Evolutionary conservation across 2,113 vertebrate genomes (phyloP).

Genomic region (Ifrita kowaldi): DNA sequence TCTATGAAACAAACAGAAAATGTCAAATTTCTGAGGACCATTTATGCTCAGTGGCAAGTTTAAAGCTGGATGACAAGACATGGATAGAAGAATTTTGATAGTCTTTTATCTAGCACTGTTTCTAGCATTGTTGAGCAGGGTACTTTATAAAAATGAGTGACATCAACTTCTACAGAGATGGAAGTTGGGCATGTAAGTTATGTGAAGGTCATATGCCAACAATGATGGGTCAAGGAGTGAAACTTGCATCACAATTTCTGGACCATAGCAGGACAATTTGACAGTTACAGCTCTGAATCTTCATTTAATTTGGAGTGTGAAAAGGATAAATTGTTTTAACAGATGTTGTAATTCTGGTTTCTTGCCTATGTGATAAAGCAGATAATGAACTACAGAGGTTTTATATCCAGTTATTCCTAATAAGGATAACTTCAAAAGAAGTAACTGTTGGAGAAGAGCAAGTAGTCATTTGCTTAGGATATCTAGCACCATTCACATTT

Average conservation of each 20-base stretch:
- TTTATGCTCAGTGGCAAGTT: background rate
- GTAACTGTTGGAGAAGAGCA: background rate
- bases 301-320: background rate
- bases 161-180: background rate
- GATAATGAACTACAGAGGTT: background rate
- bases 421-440: background rate
- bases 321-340: background rate
- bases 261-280: background rate
- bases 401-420: background rate
- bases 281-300: background rate
- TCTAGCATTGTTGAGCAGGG: background rate
- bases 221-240: background rate
- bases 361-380: background rate
- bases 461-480: background rate
- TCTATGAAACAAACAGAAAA: background rate
- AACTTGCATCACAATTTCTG: background rate
- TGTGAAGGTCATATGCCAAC: background rate
- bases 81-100: background rate
- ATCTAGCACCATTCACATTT: background rate
- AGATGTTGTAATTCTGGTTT: background rate
- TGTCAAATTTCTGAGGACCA: background rate
- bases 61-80: background rate
- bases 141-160: background rate
- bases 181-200: background rate
- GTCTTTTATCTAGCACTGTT: background rate